Conservation (phyloP, 2,113 vertebrate genomes). For the Rhodinocichla rosea region DNA sequence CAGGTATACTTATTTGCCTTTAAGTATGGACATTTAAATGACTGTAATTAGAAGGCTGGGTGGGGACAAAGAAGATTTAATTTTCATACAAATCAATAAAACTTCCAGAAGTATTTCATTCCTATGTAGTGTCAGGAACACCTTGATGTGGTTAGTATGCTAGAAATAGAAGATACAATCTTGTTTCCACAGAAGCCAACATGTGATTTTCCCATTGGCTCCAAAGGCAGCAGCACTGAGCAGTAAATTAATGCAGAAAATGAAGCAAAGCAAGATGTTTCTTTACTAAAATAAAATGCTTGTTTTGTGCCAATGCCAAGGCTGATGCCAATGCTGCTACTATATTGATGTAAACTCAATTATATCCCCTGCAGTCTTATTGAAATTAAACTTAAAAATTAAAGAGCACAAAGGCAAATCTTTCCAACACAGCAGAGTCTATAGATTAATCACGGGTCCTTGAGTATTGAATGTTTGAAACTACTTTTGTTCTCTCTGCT, state of each 20-base stretch:
- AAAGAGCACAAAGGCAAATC: neutral
- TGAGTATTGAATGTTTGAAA: neutral
- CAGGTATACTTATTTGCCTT: neutral
- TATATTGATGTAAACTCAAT: conserved; percentile 40
- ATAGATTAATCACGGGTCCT: neutral
- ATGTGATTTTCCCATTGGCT: neutral
- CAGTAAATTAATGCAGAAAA: neutral
- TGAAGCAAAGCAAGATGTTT: neutral
- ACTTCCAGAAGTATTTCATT: neutral
- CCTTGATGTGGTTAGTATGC: neutral
- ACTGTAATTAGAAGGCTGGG: neutral
- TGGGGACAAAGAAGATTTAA: neutral
- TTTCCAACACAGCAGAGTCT: neutral
- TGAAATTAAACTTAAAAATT: conserved; percentile 23
- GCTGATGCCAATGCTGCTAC: neutral
- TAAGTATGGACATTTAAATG: neutral
- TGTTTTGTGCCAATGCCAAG: conserved; percentile 11
- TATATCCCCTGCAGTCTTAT: neutral
- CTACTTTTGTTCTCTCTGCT: neutral
- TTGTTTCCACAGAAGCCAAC: neutral
- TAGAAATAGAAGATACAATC: neutral
- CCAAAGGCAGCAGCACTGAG: neutral
- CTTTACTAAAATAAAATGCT: conserved; percentile 13
- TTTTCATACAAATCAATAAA: neutral
- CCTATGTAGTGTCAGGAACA: rapidly evolving